A percentile compares a stretch with the other conserved stretches of the same genome.
Evolutionary conservation across 2,113 vertebrate genomes (phyloP).

Genomic region (Camelus dromedarius): DNA sequence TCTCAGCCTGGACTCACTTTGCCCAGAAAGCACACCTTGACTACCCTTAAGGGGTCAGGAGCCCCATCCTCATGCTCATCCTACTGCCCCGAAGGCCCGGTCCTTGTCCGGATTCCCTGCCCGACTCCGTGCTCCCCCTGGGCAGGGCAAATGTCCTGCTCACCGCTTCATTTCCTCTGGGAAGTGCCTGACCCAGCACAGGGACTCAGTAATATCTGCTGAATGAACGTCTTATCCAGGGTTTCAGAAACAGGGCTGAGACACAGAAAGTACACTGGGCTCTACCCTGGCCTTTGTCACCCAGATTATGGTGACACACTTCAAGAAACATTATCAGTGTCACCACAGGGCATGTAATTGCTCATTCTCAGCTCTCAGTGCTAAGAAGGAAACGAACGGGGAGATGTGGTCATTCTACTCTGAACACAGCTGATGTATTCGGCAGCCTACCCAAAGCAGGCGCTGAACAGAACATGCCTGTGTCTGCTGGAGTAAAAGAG

Average conservation of each 20-base stretch:
- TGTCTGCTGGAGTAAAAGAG: neutral
- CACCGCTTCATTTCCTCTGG: rapidly evolving
- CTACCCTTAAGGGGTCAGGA: neutral
- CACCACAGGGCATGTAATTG: rapidly evolving
- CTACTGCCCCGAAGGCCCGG: neutral
- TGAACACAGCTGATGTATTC: neutral
- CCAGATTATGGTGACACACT: neutral
- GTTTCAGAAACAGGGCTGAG: neutral
- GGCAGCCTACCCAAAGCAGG: neutral
- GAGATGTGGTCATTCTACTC: neutral
- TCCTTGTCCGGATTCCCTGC: neutral
- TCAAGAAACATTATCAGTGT: neutral
- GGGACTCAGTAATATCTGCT: neutral
- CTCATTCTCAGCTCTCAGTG: neutral
- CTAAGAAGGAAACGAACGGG: neutral
- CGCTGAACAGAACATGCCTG: neutral
- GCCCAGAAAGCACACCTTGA: neutral
- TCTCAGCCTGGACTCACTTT: neutral
- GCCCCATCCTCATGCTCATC: neutral
- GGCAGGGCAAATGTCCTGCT: neutral
- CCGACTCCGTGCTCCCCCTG: no score
- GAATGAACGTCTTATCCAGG: neutral
- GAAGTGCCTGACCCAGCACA: neutral
- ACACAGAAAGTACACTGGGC: neutral
- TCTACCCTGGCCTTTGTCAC: neutral